Base-by-base conservation (phyloP, 2,113 vertebrate species). In the Oreochromis spilurus region DNA sequence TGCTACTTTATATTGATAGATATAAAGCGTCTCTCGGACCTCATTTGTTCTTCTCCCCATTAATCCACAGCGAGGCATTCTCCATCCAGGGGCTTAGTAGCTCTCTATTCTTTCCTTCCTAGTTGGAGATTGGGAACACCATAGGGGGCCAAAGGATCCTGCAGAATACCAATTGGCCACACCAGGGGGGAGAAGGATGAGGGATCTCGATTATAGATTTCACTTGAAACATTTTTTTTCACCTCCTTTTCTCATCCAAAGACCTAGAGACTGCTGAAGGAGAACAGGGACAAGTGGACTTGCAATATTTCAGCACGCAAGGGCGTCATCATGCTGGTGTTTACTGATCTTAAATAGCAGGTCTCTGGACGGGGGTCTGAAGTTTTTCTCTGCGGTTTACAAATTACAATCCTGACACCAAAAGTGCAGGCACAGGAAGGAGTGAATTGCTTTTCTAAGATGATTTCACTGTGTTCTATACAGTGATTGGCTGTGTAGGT, bases 201-300 rank as follows among this genome's bases (percentile, higher is more conserved):
- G 91, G 95, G 93, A 96, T 96, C 96, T 95, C 92, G 94, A 97
- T 97, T 96, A 96, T 96, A 96, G 95, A 96, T 96, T 96, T 97
- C 83, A 79, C 94, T 95, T 93, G 93, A 95, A 96, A 94, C 91
- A 78, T 92, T 89, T 93, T 89, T 93, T 88, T 88, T 38, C 36
- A 83, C 84, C 77, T 82, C 79, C 26, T 85, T 80, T 88, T 91
- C 92, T 88, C 82, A 87, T 89, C 77, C 62, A 70, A 86, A 89
- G 92, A 87, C 88, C 82, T 67, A 38, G 40, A 86, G 84, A 45
- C 81, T 88, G 84, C 43, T 91, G 84, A 91, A 89, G 93, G 85
- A 91, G 89, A 90, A 87, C 82, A 16, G 48, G 55, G 26, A 65
- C 43, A 87, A 83, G 84, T 78, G 84, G 86, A 88, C 89, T 78